Base-by-base conservation (phyloP, 2,113 vertebrate species). In the Melanerpes aurifrons region DNA sequence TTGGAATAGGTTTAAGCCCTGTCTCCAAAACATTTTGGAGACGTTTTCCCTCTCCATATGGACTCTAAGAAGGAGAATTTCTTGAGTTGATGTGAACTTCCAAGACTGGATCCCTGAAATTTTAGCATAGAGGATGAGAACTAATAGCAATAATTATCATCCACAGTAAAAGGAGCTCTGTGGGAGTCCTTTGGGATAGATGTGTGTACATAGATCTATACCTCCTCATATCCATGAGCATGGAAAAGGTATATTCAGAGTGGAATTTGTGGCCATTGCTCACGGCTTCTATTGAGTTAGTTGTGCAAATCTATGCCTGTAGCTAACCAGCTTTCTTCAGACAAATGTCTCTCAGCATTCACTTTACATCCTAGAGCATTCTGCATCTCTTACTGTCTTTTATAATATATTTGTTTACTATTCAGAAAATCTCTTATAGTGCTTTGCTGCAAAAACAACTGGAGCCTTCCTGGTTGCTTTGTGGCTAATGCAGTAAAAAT, bases 381-480 rank as follows among this genome's bases (percentile, higher is more conserved):
- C 67, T 83, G 59, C 50, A 61, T 75, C 61, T 74, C 67, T 86
- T 81, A 83, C 61, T 84, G 82, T 82, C 76, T 89, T 82, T 72
- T 29, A 48, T 76, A 95, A 90, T 56, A 3, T 37, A 73, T 89
- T 91, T 80, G 83, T 92, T 90, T 80, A 81, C 87, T 83, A 18
- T 24, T 66, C 72, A 90, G 56, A 48, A 93, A 90, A 88, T 26
- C 25, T 74, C 63, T 87, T 66, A 17, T 68, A 29, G 43, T 31
- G 62, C 45, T 80, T 82, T 81, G 47, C 82, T 79, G 58, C 13
- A 87, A 72, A 59, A 95, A 57, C 58, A 67, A 6, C 53, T 54
- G 57, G 22, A 58, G 72, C 8, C 26, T 16, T 56, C 69, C 66
- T 62, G 70, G 62, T 57, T 73, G 28, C 59, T 73, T 68, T 62